Conservation (phyloP, 2,888 invertebrate species). For the Arge pagana region DNA sequence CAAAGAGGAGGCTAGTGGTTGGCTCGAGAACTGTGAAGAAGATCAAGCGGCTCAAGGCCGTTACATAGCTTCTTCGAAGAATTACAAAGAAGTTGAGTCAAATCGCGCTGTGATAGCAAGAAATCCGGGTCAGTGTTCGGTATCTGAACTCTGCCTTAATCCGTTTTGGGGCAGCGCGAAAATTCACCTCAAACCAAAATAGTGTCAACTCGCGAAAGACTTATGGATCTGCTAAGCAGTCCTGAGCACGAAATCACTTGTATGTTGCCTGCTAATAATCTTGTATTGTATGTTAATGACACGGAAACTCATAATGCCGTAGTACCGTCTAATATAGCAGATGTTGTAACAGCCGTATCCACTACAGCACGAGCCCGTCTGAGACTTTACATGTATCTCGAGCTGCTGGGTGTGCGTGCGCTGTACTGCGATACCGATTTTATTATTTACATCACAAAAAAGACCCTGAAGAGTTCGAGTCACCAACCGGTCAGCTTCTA, state of each 20-base stretch:
- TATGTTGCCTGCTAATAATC: constrained; percentile 27
- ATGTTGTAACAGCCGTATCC: constrained; percentile 48
- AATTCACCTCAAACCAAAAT: constrained; percentile 17
- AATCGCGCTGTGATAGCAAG: constrained; percentile 19
- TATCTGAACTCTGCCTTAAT: constrained; percentile 36
- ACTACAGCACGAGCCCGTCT: constrained; percentile 47
- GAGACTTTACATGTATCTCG: constrained; percentile 44
- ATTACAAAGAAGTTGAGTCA: constrained; percentile 24
- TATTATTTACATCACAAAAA: constrained; percentile 37
- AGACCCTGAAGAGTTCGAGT: constrained; percentile 23
- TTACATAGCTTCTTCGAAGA: no score
- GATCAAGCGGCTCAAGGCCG: constrained; percentile 24
- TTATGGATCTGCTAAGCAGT: constrained; percentile 24
- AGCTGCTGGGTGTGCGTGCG: constrained; percentile 39
- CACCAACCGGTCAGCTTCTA: constrained; percentile 37
- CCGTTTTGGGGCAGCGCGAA: constrained; percentile 33
- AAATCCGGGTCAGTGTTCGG: constrained; percentile 29
- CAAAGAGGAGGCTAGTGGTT: constrained; percentile 40
- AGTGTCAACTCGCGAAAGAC: constrained; percentile 1
- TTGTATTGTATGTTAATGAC: constrained; percentile 30
- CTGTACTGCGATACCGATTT: constrained; percentile 52
- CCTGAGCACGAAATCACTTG: constrained; percentile 28
- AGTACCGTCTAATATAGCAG: constrained; percentile 29
- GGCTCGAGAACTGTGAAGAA: constrained; percentile 33
- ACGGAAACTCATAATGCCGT: no score